Percentiles rank a stretch among this genome's conserved stretches.
Evolutionary conservation across 2,113 vertebrate species (phyloP).

Genomic region (Platichthys stellatus): DNA sequence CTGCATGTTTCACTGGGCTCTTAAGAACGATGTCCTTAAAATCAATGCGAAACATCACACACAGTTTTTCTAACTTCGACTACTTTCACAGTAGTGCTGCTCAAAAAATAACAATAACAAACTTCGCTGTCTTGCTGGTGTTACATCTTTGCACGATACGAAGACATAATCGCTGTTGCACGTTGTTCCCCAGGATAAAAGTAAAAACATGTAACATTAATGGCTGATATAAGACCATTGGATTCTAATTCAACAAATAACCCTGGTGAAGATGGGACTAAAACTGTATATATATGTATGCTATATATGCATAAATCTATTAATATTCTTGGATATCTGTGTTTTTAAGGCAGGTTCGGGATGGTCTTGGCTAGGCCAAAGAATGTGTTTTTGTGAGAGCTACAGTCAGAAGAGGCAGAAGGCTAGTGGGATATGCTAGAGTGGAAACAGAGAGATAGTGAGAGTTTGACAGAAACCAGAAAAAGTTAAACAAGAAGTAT

Average conservation of each 20-base stretch:
- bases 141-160: too few species aligned
- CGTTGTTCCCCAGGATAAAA: too few species aligned
- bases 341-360: constrained; percentile 70
- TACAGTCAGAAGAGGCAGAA: constrained; percentile 58
- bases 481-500: constrained; percentile 31
- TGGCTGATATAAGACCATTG: neutral
- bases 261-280: neutral
- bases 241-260: neutral
- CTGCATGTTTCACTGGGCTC: constrained; percentile 8
- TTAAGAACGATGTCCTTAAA: constrained; percentile 17
- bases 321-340: constrained; percentile 56
- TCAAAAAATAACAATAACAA: constrained; percentile 19
- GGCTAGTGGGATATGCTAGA: constrained; percentile 69
- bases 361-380: constrained; percentile 62
- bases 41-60: constrained; percentile 14
- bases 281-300: too few species aligned
- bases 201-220: too few species aligned
- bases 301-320: neutral
- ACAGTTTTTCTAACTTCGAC: constrained; percentile 1
- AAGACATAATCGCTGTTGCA: too few species aligned
- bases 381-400: constrained; percentile 56
- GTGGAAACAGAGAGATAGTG: constrained; percentile 32
- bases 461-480: constrained; percentile 44
- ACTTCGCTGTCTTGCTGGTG: too few species aligned
- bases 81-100: neutral